Base-by-base conservation (phyloP, 2,113 vertebrate genomes). In the Alces alces region DNA sequence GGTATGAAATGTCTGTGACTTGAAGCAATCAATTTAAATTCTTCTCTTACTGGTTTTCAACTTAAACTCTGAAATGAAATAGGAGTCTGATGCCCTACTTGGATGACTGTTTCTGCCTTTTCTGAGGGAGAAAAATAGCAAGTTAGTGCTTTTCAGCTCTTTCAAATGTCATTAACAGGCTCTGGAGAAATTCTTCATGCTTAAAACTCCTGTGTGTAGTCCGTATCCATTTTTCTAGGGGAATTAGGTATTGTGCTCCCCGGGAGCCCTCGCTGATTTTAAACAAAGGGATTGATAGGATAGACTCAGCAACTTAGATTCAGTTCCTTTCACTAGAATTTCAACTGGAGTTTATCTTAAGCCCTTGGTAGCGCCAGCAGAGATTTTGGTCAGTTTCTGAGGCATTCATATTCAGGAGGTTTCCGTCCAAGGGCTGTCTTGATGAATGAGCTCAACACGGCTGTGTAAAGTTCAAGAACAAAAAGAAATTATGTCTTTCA, bases 21-120 rank as follows among this genome's bases (percentile, higher is more conserved):
- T 98, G 96, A 98, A 98, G 96, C 94, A 97, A 98, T 98, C 66
- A 89, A 93, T 96, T 98, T 97, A 91, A 96, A 97, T 98, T 97
- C 50, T 98, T 97, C 98, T 93, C 80, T 52, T 86, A 91, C 95
- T 98, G 96, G 84, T 98, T 98, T 98, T 90, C 95, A 97, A 87
- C 98, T 98, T 97, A 97, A 97, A 96, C 88, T 55, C 92, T 96
- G 39, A 84, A 96, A 78, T 97, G 86, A 94, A 98, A 93, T 89
- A 91, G 61, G 61, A 94, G 64, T 83, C 39, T 50, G 91, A 80
- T 91, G 90, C 85, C 78, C 93, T 89, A 60, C 79, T 93, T 96
- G 95, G 60, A 95, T 83, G 70, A 96, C 25, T 15, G 47, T 47
- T 85, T 43, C 91, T 97, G 80, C 85, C 93, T 96, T 94, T 97